Evolutionary conservation across 2,113 vertebrate genomes (phyloP).

Genomic region (Corythoichthys intestinalis): DNA sequence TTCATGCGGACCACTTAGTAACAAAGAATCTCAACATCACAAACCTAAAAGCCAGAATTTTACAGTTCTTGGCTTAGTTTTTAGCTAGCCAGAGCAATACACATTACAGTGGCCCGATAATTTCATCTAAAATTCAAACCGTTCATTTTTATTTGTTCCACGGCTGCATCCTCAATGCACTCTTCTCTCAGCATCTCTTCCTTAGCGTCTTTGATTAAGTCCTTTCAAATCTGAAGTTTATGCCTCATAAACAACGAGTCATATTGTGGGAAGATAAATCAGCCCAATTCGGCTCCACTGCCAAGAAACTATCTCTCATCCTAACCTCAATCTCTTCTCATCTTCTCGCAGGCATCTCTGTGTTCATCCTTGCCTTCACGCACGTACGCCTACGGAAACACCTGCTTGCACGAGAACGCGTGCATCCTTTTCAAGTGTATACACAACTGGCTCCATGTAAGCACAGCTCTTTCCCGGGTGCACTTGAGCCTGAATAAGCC

Average conservation of each 20-base stretch:
- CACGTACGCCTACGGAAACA: conserved; percentile 60
- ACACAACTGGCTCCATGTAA: conserved; percentile 11
- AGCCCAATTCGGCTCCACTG: conserved; percentile 42
- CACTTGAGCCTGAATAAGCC: conserved; percentile 7
- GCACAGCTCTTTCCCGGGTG: conserved; percentile 1
- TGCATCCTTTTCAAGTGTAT: conserved; percentile 44
- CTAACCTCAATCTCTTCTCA: conserved; percentile 36
- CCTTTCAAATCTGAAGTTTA: conserved; percentile 59
- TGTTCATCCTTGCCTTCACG: conserved; percentile 46
- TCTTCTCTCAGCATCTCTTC: conserved; percentile 1
- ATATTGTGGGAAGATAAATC: conserved; percentile 69
- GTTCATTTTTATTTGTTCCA: background rate
- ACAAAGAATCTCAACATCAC: background rate
- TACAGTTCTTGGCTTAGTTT: conserved; percentile 10
- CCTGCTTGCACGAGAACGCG: conserved; percentile 41
- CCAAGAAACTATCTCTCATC: conserved; percentile 41
- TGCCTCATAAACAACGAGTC: conserved; percentile 63
- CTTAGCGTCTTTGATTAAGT: conserved; percentile 26
- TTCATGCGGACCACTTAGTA: background rate
- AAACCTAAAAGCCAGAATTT: background rate
- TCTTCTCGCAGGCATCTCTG: conserved; percentile 47
- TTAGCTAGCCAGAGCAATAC: conserved; percentile 4
- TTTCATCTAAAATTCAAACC: conserved; percentile 10
- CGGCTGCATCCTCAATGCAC: background rate
- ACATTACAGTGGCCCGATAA: too few species aligned